These are phyloP conservation scores for Crossaster papposus DNA, from an alignment of 53 echinoderm and acorn worm species.

Conservation along the genomic window DNA sequence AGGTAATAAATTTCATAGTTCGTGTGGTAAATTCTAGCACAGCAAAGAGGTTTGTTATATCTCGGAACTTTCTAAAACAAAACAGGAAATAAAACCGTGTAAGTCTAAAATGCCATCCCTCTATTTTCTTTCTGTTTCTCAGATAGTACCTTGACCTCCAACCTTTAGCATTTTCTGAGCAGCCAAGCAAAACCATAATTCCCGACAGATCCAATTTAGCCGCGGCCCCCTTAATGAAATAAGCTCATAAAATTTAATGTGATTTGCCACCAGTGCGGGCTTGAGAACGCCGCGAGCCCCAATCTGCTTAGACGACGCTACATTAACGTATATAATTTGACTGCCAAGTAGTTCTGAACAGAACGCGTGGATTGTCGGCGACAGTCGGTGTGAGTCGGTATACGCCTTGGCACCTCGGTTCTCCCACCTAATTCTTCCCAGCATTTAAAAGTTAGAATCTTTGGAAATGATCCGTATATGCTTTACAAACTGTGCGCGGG, in stretches of 20 bases:
- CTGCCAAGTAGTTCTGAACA: background rate
- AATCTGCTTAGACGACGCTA: conserved; percentile 41
- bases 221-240: conserved; percentile 50
- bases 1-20: too few relatives aligned
- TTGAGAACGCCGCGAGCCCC: background rate
- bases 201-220: conserved; percentile 52
- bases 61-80: background rate
- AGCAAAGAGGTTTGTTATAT: too few relatives aligned
- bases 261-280: conserved; percentile 32
- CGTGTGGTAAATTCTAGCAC: too few relatives aligned
- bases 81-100: background rate
- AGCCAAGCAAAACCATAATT: conserved; percentile 11
- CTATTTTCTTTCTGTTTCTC: background rate
- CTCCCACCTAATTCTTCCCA: background rate
- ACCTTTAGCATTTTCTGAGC: background rate
- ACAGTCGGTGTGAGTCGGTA: background rate
- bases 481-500: background rate
- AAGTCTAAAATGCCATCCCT: background rate
- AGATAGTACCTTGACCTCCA: conserved; percentile 5
- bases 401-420: background rate
- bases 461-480: background rate
- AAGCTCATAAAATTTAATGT: conserved; percentile 61
- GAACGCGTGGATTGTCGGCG: background rate
- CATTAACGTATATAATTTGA: conserved; percentile 38
- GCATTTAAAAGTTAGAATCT: background rate